A percentile compares a stretch with the other conserved stretches of the same genome.
Evolutionary conservation across 1,140 invertebrate genomes (phyloP).

Genomic region (Brachionus sp.): DNA sequence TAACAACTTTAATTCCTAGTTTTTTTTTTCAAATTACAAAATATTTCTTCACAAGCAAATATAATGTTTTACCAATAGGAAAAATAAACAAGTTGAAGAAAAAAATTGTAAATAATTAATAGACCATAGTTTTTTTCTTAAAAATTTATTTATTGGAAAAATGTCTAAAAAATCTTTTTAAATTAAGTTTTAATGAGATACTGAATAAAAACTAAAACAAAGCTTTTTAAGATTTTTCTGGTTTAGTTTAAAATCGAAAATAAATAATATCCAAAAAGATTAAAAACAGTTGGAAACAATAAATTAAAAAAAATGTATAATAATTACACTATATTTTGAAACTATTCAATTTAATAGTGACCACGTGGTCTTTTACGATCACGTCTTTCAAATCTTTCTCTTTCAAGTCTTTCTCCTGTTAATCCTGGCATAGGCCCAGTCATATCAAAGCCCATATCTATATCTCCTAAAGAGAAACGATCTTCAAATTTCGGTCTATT

Average conservation of each 20-base stretch:
- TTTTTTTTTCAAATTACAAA: too few relatives aligned
- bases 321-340: neutral
- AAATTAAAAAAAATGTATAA: neutral
- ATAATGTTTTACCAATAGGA: too few relatives aligned
- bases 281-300: neutral
- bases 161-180: neutral
- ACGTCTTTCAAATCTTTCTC: neutral
- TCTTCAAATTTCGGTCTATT: neutral
- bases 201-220: neutral
- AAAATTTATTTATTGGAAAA: slow-evolving; percentile 7
- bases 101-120: too few relatives aligned
- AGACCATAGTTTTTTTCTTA: neutral
- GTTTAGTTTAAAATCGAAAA: neutral
- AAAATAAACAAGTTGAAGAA: too few relatives aligned
- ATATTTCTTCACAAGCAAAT: too few relatives aligned
- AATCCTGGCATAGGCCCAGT: neutral
- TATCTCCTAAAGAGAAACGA: slow-evolving; percentile 10
- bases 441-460: slow-evolving; percentile 30
- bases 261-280: neutral
- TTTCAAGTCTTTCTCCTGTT: neutral
- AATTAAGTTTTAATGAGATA: neutral
- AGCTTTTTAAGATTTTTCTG: neutral
- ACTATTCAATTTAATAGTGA: neutral
- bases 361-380: neutral
- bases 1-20: too few relatives aligned